These are phyloP conservation scores for Mobula birostris DNA, from an alignment of 2,113 vertebrate species.

Conservation along the genomic window DNA sequence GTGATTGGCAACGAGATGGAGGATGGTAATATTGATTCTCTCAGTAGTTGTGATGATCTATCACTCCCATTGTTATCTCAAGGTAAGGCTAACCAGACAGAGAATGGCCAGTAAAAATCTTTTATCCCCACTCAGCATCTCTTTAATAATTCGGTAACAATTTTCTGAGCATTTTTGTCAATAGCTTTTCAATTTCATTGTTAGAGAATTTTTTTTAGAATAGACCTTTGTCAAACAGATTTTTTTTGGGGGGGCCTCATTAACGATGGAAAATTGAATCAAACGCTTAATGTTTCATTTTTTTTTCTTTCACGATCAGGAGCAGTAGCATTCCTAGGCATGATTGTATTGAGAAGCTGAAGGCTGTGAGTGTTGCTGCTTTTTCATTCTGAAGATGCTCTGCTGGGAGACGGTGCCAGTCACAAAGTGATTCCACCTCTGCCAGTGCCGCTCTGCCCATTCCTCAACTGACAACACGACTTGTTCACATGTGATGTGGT, in stretches of 20 bases:
- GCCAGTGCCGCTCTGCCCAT: not conserved
- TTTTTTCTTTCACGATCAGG: not conserved
- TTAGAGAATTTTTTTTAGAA: not conserved
- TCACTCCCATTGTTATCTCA: constrained; percentile 69
- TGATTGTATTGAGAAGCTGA: not conserved
- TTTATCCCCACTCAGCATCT: not conserved
- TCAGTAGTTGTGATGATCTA: constrained; percentile 73
- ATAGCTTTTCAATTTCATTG: not conserved
- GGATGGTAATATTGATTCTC: constrained; percentile 81
- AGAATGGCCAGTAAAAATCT: constrained; percentile 40
- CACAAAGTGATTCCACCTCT: not conserved
- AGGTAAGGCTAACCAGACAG: constrained; percentile 99
- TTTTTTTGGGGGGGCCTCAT: not conserved
- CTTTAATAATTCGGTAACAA: not conserved
- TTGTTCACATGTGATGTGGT: too few species aligned
- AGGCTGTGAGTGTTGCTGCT: not conserved
- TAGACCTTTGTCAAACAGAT: not conserved
- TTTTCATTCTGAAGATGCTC: not conserved
- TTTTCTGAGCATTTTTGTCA: not conserved
- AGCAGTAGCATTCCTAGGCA: not conserved
- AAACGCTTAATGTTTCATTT: not conserved
- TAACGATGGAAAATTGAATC: not conserved
- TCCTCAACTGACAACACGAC: constrained; percentile 9
- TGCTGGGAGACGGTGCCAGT: not conserved
- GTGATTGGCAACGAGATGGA: constrained; percentile 81